These are phyloP conservation scores for Urocitellus parryii DNA, from an alignment of 2,113 vertebrate genomes.

Conservation along the genomic window DNA sequence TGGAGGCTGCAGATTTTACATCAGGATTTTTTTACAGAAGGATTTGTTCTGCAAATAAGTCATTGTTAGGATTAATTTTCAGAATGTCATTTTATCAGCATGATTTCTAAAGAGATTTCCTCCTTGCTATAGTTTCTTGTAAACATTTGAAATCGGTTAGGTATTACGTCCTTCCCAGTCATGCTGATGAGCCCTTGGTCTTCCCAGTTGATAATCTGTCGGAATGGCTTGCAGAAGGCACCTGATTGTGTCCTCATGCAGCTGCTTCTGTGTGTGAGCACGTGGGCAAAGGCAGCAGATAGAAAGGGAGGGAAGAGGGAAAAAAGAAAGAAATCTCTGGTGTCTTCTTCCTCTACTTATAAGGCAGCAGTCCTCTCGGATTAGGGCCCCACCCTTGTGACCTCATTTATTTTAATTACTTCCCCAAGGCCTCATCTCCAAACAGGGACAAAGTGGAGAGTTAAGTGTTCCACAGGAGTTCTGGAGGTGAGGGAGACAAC, in stretches of 20 bases:
- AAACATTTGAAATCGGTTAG: neutral
- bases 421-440: neutral
- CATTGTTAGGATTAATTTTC: neutral
- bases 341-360: too few species aligned
- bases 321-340: neutral
- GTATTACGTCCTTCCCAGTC: neutral
- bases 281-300: too few species aligned
- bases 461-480: neutral
- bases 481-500: neutral
- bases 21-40: neutral
- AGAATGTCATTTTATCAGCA: neutral
- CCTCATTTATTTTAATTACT: neutral
- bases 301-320: too few species aligned
- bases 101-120: neutral
- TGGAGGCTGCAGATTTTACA: too few species aligned
- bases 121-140: neutral
- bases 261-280: neutral
- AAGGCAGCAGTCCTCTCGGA: neutral
- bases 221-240: neutral
- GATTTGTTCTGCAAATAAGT: neutral
- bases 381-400: neutral
- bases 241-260: neutral
- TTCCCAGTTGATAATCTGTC: too few species aligned
- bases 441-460: neutral
- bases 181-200: rapidly evolving